Evolutionary conservation across 2,113 vertebrate species (phyloP).

Genomic region (Seriola dumerili): DNA sequence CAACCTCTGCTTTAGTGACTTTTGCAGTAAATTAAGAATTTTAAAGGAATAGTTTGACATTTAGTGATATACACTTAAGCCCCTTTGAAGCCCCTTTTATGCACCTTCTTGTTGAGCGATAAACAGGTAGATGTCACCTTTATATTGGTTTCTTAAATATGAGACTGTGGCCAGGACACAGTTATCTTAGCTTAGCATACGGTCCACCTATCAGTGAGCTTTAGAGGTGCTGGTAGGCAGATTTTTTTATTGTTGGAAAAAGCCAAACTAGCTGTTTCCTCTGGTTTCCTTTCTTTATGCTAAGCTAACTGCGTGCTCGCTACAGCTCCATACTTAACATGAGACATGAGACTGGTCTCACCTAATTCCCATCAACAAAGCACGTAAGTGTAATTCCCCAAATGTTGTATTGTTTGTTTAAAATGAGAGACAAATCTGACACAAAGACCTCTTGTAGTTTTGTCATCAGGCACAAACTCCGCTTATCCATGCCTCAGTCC

Average conservation of each 20-base stretch:
- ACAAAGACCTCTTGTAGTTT: background rate
- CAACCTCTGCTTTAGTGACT: background rate
- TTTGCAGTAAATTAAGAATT: background rate
- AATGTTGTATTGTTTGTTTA: background rate
- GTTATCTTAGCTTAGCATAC: background rate
- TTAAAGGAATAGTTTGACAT: background rate
- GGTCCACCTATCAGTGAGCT: background rate
- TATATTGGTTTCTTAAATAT: background rate
- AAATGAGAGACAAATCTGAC: slow-evolving; percentile 10
- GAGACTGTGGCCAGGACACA: background rate
- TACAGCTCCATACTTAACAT: background rate
- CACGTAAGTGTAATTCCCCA: background rate
- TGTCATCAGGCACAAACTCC: slow-evolving; percentile 15
- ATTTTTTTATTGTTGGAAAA: background rate
- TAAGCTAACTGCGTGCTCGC: background rate
- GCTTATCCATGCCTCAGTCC: slow-evolving; percentile 25
- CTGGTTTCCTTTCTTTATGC: background rate
- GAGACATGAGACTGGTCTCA: background rate
- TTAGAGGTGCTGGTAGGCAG: slow-evolving; percentile 19
- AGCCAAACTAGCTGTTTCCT: background rate
- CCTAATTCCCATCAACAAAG: background rate
- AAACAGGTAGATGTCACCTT: slow-evolving; percentile 2
- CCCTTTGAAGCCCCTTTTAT: background rate
- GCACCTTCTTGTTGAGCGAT: background rate
- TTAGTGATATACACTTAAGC: background rate